Base-by-base conservation (phyloP, 2,113 vertebrate genomes). In the Xiphophorus maculatus region DNA sequence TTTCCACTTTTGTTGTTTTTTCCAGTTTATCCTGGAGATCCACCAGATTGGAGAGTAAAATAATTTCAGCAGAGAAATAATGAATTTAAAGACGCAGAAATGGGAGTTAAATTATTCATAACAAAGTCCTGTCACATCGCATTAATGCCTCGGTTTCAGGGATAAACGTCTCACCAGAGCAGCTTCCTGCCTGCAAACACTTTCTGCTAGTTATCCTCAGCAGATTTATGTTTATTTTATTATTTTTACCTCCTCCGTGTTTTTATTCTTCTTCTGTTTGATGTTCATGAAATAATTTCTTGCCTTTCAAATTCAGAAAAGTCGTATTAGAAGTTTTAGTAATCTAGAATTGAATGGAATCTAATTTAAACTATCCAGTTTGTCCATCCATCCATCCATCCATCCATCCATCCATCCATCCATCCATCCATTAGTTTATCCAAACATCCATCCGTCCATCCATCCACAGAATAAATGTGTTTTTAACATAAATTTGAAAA, bases 101-200 rank as follows among this genome's bases (percentile, higher is more conserved):
- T 25, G 65, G 73, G 29, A 42, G 62, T 58, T 89, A 73, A 81
- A 87, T 87, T 67, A 87, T 87, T 87, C 65, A 85, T 77, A 25
- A 6, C 7, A 42, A 58, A 62, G 48, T n/a, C 77, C 71, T 42
- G 60, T 71, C 19, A 79, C 61, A 60, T 80, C 77, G 65, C 71
- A 78, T 81, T 76, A 84, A 74, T 83, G 80, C 74, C 83, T 81
- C 63, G 76, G 58, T 71, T 67, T 60, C 33, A 29, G 48, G 62
- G 40, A 61, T 66, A 75, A 79, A 85, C 64, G 64, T 78, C 74
- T 70, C 60, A 25, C 25, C 22, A 25, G 22, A 3, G 51, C 51
- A 51, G n/a, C 71, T 62, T 78, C 35, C 68, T 51, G 66, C 27
- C 62, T n/a, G 63, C 74, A 33, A 64, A 37, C 37, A 33, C 13